Base-by-base conservation (phyloP, 2,797 vertebrate species). In the Bovichtus variegatus region DNA sequence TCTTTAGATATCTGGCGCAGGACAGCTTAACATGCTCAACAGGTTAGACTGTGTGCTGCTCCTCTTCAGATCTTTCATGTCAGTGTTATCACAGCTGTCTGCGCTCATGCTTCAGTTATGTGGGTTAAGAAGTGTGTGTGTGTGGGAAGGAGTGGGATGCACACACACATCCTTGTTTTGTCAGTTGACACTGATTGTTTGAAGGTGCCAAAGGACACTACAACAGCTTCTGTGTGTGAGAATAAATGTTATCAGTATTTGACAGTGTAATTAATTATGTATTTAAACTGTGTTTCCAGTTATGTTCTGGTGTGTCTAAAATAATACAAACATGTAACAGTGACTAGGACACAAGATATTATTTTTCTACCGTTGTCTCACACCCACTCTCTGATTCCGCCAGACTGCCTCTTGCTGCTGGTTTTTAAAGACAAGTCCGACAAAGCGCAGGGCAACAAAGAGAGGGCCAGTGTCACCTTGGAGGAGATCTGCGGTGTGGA, bases 401-500 rank as follows among this genome's bases (percentile, higher is more conserved):
- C 86, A 94, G 92, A 94, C 63, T 93, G 93, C 76, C 90, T 94
- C 0, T 66, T 93, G 41, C 82, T 94, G 66, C 85, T 92, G 76
- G 85, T 91, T 38, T 93, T 86, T 19, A 94, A 92, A 78, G 92
- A 94, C 87, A 93, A 93, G 82, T 88, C 94, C 0, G 97, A 97
- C 66, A 96, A 96, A 44, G 87, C 85, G 2, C 96, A 95, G 78
- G 96, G 97, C 58, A 93, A 94, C 47, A 96, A 95, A 89, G 97
- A 98, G 87, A 94, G 94, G 67, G 95, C 90, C 93, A 96, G 96
- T 43, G 63, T 98, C 88, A 97, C 94, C 50, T 93, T 99, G 95
- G 97, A 98, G 93, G 96, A 97, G 91, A 97, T 99, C 94, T 99
- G 97, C 3, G 98, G 98, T 36, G 93, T 99, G 90, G 97, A 99